Evolutionary conservation across 2,113 vertebrate species (phyloP).

Genomic region (Calyptomena viridis): DNA sequence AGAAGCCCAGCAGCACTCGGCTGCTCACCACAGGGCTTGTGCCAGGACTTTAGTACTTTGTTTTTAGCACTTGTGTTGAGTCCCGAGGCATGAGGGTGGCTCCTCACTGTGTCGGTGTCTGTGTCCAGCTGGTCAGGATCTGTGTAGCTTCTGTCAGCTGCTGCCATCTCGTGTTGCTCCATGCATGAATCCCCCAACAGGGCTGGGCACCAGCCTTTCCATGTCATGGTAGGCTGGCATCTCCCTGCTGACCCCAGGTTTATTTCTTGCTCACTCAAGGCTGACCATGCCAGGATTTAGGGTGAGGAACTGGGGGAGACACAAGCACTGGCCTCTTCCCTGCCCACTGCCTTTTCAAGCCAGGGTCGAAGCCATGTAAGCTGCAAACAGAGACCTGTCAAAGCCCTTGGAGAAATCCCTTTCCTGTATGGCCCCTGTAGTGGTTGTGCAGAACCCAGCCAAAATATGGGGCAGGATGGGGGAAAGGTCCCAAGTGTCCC

Average conservation of each 20-base stretch:
- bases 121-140: not conserved
- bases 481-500: not conserved
- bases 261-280: fast-evolving
- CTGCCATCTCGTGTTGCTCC: constrained; percentile 43
- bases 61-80: not conserved
- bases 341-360: not conserved
- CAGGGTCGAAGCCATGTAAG: not conserved
- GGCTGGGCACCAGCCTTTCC: not conserved
- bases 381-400: constrained; percentile 35
- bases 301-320: not conserved
- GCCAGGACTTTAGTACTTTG: not conserved
- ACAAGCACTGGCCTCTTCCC: fast-evolving
- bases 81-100: not conserved
- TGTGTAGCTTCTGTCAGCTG: not conserved
- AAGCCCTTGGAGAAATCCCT: constrained; percentile 64
- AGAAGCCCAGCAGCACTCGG: not conserved
- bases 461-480: not conserved
- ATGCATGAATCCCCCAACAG: not conserved
- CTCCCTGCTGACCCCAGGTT: not conserved
- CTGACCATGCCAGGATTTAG: fast-evolving
- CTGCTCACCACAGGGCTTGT: not conserved
- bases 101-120: not conserved
- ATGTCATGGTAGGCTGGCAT: not conserved
- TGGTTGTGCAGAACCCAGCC: not conserved
- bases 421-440: not conserved